Percentiles rank a stretch among this genome's conserved stretches.
These are phyloP conservation scores for Beroe ovata DNA, from an alignment of 37 sponge, comb jelly and placozoan species.

Conservation along the genomic window DNA sequence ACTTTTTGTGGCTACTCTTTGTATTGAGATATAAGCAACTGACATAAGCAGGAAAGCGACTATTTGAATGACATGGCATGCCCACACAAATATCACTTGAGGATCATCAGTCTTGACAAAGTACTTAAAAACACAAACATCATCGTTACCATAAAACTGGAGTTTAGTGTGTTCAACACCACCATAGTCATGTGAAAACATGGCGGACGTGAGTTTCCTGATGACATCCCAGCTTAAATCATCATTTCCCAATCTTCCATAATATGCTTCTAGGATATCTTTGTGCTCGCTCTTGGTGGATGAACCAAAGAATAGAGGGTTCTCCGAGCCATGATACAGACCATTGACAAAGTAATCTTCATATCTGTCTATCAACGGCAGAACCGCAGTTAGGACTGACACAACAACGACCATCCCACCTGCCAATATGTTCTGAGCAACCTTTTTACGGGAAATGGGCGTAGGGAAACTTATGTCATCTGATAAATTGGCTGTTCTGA, in stretches of 20 bases:
- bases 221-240: neutral
- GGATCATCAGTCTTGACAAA: conserved; percentile 29
- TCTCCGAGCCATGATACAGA: neutral
- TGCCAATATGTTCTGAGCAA: neutral
- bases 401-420: neutral
- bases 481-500: neutral
- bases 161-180: neutral
- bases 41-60: neutral
- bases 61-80: neutral
- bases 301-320: neutral
- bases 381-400: neutral
- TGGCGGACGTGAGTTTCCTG: neutral
- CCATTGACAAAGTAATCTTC: conserved; percentile 33
- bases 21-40: conserved; percentile 3
- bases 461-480: neutral
- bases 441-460: neutral
- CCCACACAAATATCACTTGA: neutral
- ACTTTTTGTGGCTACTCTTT: neutral
- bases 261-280: neutral
- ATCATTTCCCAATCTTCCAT: conserved; percentile 13
- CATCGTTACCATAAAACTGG: conserved; percentile 14
- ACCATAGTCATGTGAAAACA: neutral
- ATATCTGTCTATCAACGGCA: neutral
- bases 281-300: neutral
- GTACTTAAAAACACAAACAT: neutral